A percentile compares a stretch with the other conserved stretches of the same genome.
Evolutionary conservation across 2,888 invertebrate genomes (phyloP).

Genomic region (Thelaira solivaga): DNA sequence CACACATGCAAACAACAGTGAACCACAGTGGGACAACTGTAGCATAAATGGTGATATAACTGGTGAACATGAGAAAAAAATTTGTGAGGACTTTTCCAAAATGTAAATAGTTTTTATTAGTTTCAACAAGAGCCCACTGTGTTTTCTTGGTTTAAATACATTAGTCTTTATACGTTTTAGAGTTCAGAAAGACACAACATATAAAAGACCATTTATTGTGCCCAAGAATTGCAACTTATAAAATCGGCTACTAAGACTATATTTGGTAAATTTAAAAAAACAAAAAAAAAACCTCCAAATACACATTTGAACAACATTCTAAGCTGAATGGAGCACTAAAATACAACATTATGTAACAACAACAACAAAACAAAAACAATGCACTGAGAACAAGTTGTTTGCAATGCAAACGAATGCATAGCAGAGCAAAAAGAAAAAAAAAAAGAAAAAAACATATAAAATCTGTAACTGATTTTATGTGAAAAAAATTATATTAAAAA

Average conservation of each 20-base stretch:
- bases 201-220: slow-evolving; percentile 41
- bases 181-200: background rate
- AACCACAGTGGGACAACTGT: too few relatives aligned
- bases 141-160: background rate
- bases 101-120: too few relatives aligned
- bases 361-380: slow-evolving; percentile 3
- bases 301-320: slow-evolving; percentile 10
- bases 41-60: too few relatives aligned
- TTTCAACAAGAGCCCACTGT: background rate
- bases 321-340: background rate
- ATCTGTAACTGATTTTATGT: slow-evolving; percentile 38
- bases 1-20: slow-evolving; percentile 36
- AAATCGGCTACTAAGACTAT: slow-evolving; percentile 48
- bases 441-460: slow-evolving; percentile 25
- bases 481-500: background rate
- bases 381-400: slow-evolving; percentile 27
- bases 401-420: background rate
- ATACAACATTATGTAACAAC: background rate
- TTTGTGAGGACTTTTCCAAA: too few relatives aligned
- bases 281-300: background rate
- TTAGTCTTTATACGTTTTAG: background rate
- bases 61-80: too few relatives aligned
- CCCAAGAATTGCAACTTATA: slow-evolving; percentile 44
- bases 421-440: slow-evolving; percentile 8
- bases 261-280: slow-evolving; percentile 50